Percentiles rank a stretch among this genome's conserved stretches.
Conservation (phyloP, 2,888 invertebrate species). For the Thysanoteuthis rhombus region DNA sequence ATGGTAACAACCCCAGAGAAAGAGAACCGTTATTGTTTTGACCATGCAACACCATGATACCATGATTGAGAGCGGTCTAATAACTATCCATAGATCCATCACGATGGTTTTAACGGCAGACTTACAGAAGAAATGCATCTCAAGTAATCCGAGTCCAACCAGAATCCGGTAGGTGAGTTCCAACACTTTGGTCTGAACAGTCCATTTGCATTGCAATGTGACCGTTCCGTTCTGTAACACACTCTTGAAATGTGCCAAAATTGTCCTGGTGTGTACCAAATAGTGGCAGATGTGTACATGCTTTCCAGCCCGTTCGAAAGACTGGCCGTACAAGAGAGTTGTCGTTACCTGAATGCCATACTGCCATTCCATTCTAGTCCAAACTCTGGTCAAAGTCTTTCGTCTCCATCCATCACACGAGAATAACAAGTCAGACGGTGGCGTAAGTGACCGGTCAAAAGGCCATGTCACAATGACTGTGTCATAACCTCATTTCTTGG, state of each 20-base stretch:
- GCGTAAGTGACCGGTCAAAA: not conserved
- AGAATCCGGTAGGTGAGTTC: not conserved
- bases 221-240: not conserved
- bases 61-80: not conserved
- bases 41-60: not conserved
- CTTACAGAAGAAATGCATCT: not conserved
- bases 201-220: not conserved
- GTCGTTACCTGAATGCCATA: not conserved
- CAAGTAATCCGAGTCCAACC: not conserved
- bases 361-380: not conserved
- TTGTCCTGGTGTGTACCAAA: not conserved
- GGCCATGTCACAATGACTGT: not conserved
- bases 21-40: not conserved
- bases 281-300: not conserved
- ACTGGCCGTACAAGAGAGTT: not conserved
- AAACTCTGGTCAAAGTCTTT: not conserved
- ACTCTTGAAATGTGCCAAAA: not conserved
- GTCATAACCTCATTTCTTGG: not conserved
- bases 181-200: not conserved
- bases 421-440: not conserved
- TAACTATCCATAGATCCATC: not conserved
- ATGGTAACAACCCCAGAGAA: not conserved
- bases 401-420: not conserved
- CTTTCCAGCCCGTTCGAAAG: not conserved
- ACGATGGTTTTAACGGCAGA: not conserved